phyloP scores from a whole-genome alignment of 2,797 vertebrate genomes.

The Tadarida brasiliensis region DNA sequence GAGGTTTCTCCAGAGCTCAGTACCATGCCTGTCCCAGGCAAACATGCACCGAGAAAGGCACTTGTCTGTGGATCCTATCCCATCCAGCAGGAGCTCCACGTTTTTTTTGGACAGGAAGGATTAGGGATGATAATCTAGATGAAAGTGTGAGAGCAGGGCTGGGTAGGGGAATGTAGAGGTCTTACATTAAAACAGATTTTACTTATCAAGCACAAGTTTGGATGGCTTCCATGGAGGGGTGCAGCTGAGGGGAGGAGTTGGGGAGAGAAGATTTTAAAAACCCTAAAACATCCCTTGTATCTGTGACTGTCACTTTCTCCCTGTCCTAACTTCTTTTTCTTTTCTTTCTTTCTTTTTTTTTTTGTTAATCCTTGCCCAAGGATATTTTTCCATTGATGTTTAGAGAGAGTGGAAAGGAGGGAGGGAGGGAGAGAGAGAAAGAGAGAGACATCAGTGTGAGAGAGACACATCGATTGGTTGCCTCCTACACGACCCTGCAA shows the following conservation, averaged over 20 bases:
- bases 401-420: too few species aligned
- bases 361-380: too few species aligned
- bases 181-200: background rate
- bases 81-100: background rate
- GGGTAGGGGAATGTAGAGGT: too few species aligned
- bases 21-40: background rate
- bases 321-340: too few species aligned
- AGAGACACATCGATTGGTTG: too few species aligned
- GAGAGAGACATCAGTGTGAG: too few species aligned
- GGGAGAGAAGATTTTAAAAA: background rate
- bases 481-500: too few species aligned
- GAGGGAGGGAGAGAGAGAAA: too few species aligned
- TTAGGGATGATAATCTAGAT: background rate
- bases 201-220: background rate
- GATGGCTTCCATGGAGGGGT: background rate
- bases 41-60: background rate
- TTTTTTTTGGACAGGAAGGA: background rate
- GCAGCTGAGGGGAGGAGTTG: background rate
- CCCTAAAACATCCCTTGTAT: background rate
- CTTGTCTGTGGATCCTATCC: background rate
- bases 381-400: too few species aligned
- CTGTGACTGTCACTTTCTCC: rapidly evolving
- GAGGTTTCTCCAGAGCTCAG: background rate
- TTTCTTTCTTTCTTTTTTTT: too few species aligned
- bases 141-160: background rate